Percentiles rank a stretch among this genome's conserved stretches.
Conservation (phyloP, 2,888 invertebrate genomes). For the Arctia plantaginis region DNA sequence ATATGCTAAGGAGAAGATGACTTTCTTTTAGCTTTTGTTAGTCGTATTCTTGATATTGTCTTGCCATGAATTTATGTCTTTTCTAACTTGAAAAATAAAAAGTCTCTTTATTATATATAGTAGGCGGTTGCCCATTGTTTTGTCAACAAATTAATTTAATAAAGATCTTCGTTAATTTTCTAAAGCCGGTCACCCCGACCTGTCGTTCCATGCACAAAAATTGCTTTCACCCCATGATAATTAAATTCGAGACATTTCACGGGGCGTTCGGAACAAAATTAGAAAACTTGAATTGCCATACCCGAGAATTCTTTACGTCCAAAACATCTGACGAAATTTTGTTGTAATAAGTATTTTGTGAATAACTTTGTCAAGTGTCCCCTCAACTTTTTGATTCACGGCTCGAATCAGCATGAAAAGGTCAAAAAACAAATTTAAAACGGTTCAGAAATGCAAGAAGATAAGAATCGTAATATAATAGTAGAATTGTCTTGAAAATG, state of each 20-base stretch:
- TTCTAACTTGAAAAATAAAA: background rate
- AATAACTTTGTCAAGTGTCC: slow-evolving; percentile 29
- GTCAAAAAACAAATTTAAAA: slow-evolving; percentile 25
- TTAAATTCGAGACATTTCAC: slow-evolving; percentile 58
- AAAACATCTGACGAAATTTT: slow-evolving; percentile 57
- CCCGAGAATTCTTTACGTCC: slow-evolving; percentile 50
- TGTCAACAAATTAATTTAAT: slow-evolving; percentile 30
- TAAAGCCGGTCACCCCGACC: slow-evolving; percentile 15
- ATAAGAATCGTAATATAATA: slow-evolving; percentile 2
- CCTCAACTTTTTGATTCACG: slow-evolving; percentile 25
- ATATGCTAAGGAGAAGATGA: too few relatives aligned
- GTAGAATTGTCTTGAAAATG: slow-evolving; percentile 1
- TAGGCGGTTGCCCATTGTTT: slow-evolving; percentile 20
- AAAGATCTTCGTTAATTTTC: slow-evolving; percentile 19
- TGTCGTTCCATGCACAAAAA: slow-evolving; percentile 31
- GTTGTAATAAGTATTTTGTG: slow-evolving; percentile 42
- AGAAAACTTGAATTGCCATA: slow-evolving; percentile 61
- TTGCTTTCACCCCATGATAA: slow-evolving; percentile 50
- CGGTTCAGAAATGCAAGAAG: slow-evolving; percentile 16
- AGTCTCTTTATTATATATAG: background rate
- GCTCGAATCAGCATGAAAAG: slow-evolving; percentile 13
- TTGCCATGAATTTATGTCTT: background rate
- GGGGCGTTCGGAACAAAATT: slow-evolving; percentile 56
- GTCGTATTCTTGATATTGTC: background rate
- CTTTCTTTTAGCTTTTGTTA: too few relatives aligned